phyloP scores from a whole-genome alignment of 2,113 vertebrate species.

The Rostratula benghalensis region DNA sequence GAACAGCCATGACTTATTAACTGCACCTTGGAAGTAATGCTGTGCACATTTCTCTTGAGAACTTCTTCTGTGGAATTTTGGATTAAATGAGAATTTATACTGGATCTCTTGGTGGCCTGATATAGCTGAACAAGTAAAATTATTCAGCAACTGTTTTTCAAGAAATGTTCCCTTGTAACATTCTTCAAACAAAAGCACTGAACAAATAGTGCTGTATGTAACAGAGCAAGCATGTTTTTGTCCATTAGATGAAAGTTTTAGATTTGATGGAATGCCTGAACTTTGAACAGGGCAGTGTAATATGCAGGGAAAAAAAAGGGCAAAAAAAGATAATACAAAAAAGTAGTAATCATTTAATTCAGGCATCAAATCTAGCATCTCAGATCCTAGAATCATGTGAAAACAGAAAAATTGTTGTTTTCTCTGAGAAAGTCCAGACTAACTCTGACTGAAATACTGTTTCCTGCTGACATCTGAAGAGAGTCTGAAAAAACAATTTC shows the following conservation, averaged over 20 bases:
- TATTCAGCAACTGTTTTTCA: neutral
- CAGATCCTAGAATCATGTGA: neutral
- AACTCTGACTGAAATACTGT: neutral
- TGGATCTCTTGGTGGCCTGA: neutral
- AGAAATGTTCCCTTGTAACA: neutral
- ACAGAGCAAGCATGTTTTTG: neutral
- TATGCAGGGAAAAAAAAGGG: neutral
- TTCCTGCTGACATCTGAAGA: neutral
- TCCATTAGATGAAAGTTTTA: neutral
- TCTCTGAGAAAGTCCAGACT: neutral
- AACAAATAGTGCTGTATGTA: neutral
- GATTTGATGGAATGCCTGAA: neutral
- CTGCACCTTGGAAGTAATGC: neutral
- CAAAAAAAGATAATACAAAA: neutral
- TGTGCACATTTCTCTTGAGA: neutral
- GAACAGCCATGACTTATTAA: neutral
- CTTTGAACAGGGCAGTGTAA: neutral
- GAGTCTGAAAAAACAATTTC: neutral
- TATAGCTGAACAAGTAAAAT: neutral
- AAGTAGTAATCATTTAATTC: neutral
- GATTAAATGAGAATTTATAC: constrained; percentile 24
- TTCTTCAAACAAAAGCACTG: neutral
- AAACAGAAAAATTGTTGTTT: neutral
- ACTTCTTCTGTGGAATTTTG: neutral
- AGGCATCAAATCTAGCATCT: neutral